These are phyloP conservation scores for Chiloscyllium punctatum DNA, from an alignment of 2,797 vertebrate genomes.

Conservation along the genomic window DNA sequence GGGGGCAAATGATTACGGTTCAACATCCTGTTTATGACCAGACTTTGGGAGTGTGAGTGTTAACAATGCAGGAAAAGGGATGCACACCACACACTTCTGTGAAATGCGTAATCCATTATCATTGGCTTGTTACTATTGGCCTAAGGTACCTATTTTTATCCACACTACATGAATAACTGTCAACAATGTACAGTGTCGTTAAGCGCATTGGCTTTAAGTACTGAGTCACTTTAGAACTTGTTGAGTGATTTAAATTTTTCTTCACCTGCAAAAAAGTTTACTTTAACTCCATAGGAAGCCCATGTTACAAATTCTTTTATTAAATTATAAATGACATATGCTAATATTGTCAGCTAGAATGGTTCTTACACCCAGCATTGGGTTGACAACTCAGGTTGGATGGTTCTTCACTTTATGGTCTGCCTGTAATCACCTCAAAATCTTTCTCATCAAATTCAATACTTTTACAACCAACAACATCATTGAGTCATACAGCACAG, in stretches of 20 bases:
- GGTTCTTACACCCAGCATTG: neutral
- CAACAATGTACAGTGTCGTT: neutral
- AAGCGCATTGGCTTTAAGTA: neutral
- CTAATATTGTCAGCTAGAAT: neutral
- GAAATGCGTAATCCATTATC: neutral
- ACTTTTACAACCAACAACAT: neutral
- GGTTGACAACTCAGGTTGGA: neutral
- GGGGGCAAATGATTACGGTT: conserved; percentile 23
- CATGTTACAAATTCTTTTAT: neutral
- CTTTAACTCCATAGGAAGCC: neutral
- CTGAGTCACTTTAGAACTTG: neutral
- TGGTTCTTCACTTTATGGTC: neutral
- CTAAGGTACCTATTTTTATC: conserved; percentile 5
- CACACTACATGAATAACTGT: neutral
- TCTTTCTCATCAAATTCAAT: neutral
- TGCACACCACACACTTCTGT: conserved; percentile 16
- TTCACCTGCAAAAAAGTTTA: neutral
- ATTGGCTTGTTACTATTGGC: neutral
- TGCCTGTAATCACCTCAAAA: neutral
- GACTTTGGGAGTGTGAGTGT: neutral
- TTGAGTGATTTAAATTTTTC: neutral
- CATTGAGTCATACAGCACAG: neutral
- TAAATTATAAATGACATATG: neutral
- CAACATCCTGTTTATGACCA: conserved; percentile 10
- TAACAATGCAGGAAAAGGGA: neutral